These are phyloP conservation scores for Monochamus alternatus DNA, from an alignment of 2,888 invertebrate genomes.

Conservation along the genomic window DNA sequence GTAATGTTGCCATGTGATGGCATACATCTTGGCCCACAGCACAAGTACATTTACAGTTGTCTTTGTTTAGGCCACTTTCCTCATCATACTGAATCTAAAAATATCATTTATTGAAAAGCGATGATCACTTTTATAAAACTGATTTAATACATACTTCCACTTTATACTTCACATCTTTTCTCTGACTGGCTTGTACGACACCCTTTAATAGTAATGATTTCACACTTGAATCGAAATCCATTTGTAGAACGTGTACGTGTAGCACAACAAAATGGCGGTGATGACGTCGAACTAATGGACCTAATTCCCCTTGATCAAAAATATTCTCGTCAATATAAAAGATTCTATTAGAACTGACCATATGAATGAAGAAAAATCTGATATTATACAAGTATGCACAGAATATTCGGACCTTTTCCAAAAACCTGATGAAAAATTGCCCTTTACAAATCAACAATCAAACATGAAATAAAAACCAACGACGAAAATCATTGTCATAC, in stretches of 20 bases:
- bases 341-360: too few relatives aligned
- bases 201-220: neutral
- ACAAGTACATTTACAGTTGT: conserved; percentile 21
- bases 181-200: neutral
- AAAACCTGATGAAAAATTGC: too few relatives aligned
- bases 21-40: conserved; percentile 22
- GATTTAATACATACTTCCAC: neutral
- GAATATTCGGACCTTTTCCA: too few relatives aligned
- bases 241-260: neutral
- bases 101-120: neutral
- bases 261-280: too few relatives aligned
- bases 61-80: conserved; percentile 13
- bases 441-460: too few relatives aligned
- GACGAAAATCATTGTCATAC: too few relatives aligned
- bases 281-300: too few relatives aligned
- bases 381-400: too few relatives aligned
- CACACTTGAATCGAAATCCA: neutral
- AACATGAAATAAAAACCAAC: too few relatives aligned
- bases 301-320: too few relatives aligned
- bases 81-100: neutral
- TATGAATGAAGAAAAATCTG: too few relatives aligned
- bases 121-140: neutral
- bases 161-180: conserved; percentile 9
- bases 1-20: conserved; percentile 23
- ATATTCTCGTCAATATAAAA: too few relatives aligned